Evolutionary conservation across 2,113 vertebrate species (phyloP).

Genomic region (Epinephelus fuscoguttatus): DNA sequence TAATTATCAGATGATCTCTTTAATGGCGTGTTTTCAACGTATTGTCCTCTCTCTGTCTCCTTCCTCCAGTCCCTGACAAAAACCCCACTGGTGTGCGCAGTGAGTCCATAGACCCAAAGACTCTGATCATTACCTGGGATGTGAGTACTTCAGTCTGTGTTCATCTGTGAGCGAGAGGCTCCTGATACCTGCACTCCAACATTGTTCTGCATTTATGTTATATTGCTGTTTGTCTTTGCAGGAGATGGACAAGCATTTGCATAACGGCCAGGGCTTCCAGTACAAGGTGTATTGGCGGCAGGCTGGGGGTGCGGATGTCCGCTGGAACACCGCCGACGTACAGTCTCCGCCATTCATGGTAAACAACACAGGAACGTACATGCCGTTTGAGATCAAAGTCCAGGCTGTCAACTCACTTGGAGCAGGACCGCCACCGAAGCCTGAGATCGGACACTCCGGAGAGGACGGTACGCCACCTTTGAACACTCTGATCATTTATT

Average conservation of each 20-base stretch:
- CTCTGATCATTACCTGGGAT: conserved; percentile 88
- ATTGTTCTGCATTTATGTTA: background rate
- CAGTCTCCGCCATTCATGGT: conserved; percentile 80
- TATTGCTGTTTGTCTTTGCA: conserved; percentile 47
- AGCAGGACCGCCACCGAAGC: conserved; percentile 77
- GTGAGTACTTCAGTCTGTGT: conserved; percentile 72
- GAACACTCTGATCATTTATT: no score
- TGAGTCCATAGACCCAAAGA: conserved; percentile 84
- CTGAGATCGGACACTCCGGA: conserved; percentile 86
- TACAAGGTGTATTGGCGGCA: conserved; percentile 89
- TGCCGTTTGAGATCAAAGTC: conserved; percentile 89
- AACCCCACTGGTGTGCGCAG: conserved; percentile 86
- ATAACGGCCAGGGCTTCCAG: conserved; percentile 83
- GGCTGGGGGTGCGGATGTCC: background rate
- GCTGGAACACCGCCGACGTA: conserved; percentile 77
- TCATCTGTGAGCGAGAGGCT: background rate
- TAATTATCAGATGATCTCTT: background rate
- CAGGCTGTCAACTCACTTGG: conserved; percentile 86
- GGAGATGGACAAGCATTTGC: conserved; percentile 83
- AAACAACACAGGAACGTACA: conserved; percentile 84
- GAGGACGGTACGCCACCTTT: conserved; percentile 87
- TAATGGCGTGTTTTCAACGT: background rate
- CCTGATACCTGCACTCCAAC: no score
- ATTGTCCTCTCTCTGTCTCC: background rate
- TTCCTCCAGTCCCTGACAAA: conserved; percentile 80